phyloP scores from a whole-genome alignment of 2,888 invertebrate species.

The Aspidiotus destructor region DNA sequence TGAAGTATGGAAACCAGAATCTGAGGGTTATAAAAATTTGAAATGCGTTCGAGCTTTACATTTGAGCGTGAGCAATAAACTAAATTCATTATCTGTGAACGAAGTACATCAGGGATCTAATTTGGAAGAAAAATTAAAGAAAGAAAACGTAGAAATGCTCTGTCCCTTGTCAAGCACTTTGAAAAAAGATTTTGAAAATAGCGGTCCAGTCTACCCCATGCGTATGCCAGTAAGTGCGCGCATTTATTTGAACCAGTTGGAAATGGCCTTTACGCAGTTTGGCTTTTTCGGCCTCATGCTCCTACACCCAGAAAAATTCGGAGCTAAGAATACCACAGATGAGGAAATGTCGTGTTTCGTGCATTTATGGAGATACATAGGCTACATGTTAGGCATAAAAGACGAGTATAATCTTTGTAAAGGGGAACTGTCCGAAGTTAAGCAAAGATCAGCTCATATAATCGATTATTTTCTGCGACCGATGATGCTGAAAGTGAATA shows the following conservation, averaged over 20 bases:
- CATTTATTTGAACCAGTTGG: slow-evolving; percentile 44
- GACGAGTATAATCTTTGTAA: slow-evolving; percentile 44
- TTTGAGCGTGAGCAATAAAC: slow-evolving; percentile 39
- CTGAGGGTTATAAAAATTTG: slow-evolving; percentile 44
- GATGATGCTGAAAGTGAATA: slow-evolving; percentile 39
- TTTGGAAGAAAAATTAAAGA: slow-evolving; percentile 31
- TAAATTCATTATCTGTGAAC: slow-evolving; percentile 37
- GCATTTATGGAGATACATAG: slow-evolving; percentile 48
- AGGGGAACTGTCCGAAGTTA: slow-evolving; percentile 41
- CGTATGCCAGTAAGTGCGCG: not conserved
- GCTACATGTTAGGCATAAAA: slow-evolving; percentile 46
- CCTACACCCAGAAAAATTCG: slow-evolving; percentile 44
- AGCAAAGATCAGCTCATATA: slow-evolving; percentile 39
- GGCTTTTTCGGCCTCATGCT: slow-evolving; percentile 46
- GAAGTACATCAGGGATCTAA: slow-evolving; percentile 37
- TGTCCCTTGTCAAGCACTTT: slow-evolving; percentile 9
- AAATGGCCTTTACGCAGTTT: slow-evolving; percentile 48
- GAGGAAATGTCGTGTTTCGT: slow-evolving; percentile 47
- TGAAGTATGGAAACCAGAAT: slow-evolving; percentile 45
- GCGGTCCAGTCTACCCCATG: not conserved
- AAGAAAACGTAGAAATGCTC: slow-evolving; percentile 8
- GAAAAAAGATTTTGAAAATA: slow-evolving; percentile 6
- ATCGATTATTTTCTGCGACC: slow-evolving; percentile 41
- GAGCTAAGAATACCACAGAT: slow-evolving; percentile 41
- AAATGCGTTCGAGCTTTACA: slow-evolving; percentile 44